These are phyloP conservation scores for Scomber scombrus DNA, from an alignment of 2,113 vertebrate genomes.

Conservation along the genomic window DNA sequence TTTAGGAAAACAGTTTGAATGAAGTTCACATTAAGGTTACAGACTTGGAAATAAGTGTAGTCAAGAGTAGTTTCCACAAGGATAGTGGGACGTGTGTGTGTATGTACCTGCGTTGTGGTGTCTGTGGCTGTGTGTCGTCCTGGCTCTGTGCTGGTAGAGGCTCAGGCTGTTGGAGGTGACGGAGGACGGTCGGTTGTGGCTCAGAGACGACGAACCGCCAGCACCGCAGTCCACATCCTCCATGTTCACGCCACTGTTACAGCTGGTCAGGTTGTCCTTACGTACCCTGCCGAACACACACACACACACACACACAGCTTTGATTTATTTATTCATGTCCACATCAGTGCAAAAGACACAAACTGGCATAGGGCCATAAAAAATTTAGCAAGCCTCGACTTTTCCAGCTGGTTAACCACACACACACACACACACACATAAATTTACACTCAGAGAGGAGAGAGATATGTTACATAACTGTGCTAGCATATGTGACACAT, in stretches of 20 bases:
- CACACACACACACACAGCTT: conserved; percentile 33
- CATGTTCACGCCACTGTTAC: conserved; percentile 86
- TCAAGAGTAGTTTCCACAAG: neutral
- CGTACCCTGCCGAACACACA: conserved; percentile 85
- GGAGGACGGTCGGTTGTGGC: conserved; percentile 83
- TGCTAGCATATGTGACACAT: conserved; percentile 42
- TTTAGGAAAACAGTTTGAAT: neutral
- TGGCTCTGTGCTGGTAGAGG: conserved; percentile 85
- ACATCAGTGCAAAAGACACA: conserved; percentile 26
- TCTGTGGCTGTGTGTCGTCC: conserved; percentile 82
- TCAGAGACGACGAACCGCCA: conserved; percentile 78
- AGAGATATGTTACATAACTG: conserved; percentile 49
- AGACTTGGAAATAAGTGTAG: neutral
- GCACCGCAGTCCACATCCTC: conserved; percentile 89
- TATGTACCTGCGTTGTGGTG: conserved; percentile 84
- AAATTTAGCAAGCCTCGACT: conserved; percentile 45
- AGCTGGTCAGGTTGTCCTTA: conserved; percentile 92
- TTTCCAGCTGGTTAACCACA: conserved; percentile 32
- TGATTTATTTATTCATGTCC: conserved; percentile 56
- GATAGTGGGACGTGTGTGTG: neutral
- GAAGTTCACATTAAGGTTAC: neutral
- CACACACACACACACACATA: conserved; percentile 15
- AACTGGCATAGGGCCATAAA: conserved; percentile 48
- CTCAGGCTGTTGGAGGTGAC: conserved; percentile 90
- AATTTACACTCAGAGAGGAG: neutral